Evolutionary conservation across 2,797 vertebrate genomes (phyloP).

Genomic region (Mionectes olivaceus): DNA sequence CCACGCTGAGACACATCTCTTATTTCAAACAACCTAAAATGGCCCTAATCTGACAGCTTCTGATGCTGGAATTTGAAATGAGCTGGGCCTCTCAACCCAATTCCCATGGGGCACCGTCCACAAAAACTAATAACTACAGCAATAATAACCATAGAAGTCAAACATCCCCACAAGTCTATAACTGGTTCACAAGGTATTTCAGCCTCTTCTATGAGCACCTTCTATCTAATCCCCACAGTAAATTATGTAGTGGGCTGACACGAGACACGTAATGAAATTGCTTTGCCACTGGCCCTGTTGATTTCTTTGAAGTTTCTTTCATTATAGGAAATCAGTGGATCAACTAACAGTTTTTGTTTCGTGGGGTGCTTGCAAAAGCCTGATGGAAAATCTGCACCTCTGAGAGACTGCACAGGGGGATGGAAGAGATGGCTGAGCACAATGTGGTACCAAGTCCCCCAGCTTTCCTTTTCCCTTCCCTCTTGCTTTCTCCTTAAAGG

Average conservation of each 20-base stretch:
- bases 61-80: background rate
- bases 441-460: fast-evolving
- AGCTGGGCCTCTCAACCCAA: background rate
- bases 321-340: background rate
- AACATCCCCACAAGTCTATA: background rate
- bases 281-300: conserved; percentile 7
- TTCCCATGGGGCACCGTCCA: background rate
- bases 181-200: background rate
- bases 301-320: background rate
- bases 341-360: background rate
- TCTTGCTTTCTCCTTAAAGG: background rate
- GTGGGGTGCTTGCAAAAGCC: fast-evolving
- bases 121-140: conserved; percentile 24
- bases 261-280: background rate
- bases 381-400: background rate
- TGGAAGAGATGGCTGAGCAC: background rate
- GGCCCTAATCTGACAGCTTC: background rate
- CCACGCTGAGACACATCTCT: background rate
- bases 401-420: background rate
- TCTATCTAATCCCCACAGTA: background rate
- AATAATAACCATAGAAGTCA: background rate
- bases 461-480: background rate
- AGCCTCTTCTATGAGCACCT: background rate
- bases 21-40: background rate
- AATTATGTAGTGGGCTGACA: background rate